Conservation (phyloP, 2,888 invertebrate genomes). For the Piscicola geometra region DNA sequence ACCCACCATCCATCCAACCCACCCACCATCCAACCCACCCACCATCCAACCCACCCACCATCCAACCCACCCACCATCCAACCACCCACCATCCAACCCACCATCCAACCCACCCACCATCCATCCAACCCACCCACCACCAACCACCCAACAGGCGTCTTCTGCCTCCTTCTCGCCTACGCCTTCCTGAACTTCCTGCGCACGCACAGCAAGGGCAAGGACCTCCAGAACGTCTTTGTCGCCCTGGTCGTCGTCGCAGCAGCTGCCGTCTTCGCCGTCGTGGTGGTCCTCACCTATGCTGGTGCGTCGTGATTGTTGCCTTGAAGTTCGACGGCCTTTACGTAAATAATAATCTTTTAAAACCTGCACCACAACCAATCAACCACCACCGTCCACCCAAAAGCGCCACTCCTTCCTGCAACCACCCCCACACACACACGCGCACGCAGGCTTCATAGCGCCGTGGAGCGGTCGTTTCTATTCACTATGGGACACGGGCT, state of each 20-base stretch:
- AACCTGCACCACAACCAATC: no score
- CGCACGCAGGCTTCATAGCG: constrained; percentile 71
- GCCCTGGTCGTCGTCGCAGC: constrained; percentile 71
- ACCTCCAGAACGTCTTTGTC: constrained; percentile 80
- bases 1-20: no score
- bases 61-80: constrained; percentile 19
- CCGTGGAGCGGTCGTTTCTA: constrained; percentile 97
- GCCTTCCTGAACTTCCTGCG: constrained; percentile 81
- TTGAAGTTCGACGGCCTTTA: no score
- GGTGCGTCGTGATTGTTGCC: no score
- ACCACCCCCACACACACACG: no score
- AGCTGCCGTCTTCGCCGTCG: constrained; percentile 72
- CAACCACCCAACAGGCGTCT: constrained; percentile 90
- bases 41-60: no score
- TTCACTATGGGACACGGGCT: constrained; percentile 97
- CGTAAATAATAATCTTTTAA: no score
- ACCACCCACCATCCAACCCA: no score
- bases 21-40: no score
- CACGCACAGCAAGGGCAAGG: constrained; percentile 76
- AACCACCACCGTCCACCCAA: neutral
- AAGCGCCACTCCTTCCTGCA: no score
- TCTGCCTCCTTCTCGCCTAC: constrained; percentile 83
- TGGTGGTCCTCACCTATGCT: constrained; percentile 83
- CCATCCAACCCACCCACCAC: constrained; percentile 18
- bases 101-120: no score